Conservation (phyloP, 2,888 invertebrate species). For the Timema cristinae region DNA sequence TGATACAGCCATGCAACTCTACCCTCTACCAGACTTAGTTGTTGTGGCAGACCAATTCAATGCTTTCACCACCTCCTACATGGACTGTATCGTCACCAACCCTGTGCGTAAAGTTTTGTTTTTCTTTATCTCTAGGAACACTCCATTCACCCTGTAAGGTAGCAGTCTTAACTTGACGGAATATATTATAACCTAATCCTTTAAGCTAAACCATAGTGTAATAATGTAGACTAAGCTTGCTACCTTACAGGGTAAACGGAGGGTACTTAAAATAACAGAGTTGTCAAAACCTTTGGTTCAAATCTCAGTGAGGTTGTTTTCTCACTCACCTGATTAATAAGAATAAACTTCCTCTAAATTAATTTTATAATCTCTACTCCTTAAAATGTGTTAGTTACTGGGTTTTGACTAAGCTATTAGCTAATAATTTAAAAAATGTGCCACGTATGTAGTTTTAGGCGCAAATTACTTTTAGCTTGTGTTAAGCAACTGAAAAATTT, state of each 20-base stretch:
- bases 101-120: conserved; percentile 55
- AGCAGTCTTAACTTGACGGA: too few relatives aligned
- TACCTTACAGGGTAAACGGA: too few relatives aligned
- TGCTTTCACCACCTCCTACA: conserved; percentile 67
- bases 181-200: too few relatives aligned
- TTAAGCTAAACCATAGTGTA: too few relatives aligned
- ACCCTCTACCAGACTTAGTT: conserved; percentile 90
- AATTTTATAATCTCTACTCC: not conserved
- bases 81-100: conserved; percentile 78
- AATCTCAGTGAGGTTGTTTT: too few relatives aligned
- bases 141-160: too few relatives aligned
- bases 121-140: too few relatives aligned
- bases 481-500: not conserved
- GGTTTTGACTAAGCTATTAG: not conserved
- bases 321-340: too few relatives aligned
- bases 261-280: too few relatives aligned
- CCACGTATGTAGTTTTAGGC: not conserved
- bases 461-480: not conserved
- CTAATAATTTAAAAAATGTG: not conserved
- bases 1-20: conserved; percentile 73
- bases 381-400: not conserved
- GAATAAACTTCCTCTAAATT: too few relatives aligned
- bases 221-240: too few relatives aligned
- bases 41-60: conserved; percentile 90
- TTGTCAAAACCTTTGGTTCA: too few relatives aligned